Base-by-base conservation (phyloP, 2,888 invertebrate species). In the Drosophila multiciliata region DNA sequence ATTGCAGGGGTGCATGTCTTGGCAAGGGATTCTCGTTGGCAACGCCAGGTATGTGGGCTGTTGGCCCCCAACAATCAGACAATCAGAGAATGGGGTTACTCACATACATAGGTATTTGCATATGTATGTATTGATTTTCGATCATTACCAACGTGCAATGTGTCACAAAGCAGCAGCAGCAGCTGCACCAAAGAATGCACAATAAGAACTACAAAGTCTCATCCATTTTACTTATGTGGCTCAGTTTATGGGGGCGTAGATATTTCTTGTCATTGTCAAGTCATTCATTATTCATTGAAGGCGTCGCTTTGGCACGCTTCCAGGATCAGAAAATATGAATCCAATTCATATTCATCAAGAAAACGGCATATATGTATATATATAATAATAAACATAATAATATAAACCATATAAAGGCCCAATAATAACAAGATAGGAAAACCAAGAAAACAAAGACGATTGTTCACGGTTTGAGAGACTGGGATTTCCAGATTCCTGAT, bases 211-310 rank as follows among this genome's bases (percentile, higher is more conserved):
- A 67, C 57, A 62, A 59, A 49, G 69, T 66, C 75, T 75, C 80
- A 69, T 65, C 82, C 79, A 75, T 73, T 86, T 74, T 62, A 68
- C 65, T 75, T 65, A 66, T 80, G 61, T 60, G 61, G n/a, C 50
- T 67, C 49, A n/a, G 6, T 53, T 23, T 29, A 15, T 48, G 38
- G 40, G 63, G 38, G 62, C 40, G 36, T 49, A 64, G 54, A 64
- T 57, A 73, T 58, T 68, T 72, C 71, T 69, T 78, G 89, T 63
- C 78, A 76, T 89, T 87, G 87, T 75, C 87, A 81, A 78, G 79
- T 70, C 83, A 84, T 89, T 89, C 84, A 87, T 89, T 87, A 87
- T 84, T 82, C 79, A 78, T 82, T 85, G 69, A 74, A 87, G 84
- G 84, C 61, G 86, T 80, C 89, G 81, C 69, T 80, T 86, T 89